Conservation (phyloP, 2,888 invertebrate genomes). For the Icerya purchasi region DNA sequence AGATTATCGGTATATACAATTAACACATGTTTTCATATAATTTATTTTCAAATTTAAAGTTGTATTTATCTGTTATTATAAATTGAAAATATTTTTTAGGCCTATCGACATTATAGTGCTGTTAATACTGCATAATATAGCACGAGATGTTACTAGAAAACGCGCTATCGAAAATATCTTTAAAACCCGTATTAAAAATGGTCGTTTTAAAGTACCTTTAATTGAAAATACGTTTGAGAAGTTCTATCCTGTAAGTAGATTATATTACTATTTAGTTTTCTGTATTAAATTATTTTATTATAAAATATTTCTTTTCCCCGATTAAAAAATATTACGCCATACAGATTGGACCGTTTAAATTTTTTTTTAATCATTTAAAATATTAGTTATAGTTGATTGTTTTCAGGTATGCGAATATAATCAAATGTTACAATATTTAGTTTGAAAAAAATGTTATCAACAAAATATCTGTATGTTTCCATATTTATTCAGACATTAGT, state of each 20-base stretch:
- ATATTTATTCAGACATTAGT: too few species aligned
- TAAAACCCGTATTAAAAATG: constrained; percentile 18
- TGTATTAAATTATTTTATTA: neutral
- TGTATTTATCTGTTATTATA: neutral
- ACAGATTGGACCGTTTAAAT: too few species aligned
- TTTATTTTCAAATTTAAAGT: neutral
- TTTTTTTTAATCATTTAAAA: too few species aligned
- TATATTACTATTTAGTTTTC: neutral
- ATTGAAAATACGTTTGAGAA: constrained; percentile 19
- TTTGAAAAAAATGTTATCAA: too few species aligned
- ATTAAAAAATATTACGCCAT: too few species aligned
- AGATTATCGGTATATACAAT: constrained; percentile 19
- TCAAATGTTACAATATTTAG: too few species aligned
- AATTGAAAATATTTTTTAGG: constrained; percentile 15
- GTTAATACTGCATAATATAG: constrained; percentile 18
- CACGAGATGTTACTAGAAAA: constrained; percentile 16
- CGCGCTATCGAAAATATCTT: constrained; percentile 18
- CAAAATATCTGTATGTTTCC: too few species aligned
- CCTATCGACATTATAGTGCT: constrained; percentile 20
- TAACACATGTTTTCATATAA: too few species aligned
- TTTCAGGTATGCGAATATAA: too few species aligned
- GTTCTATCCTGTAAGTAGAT: constrained; percentile 15
- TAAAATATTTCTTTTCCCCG: too few species aligned
- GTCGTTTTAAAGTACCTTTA: constrained; percentile 17
- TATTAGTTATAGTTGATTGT: too few species aligned